Base-by-base conservation (phyloP, 2,888 invertebrate species). In the Apamea epomidion region DNA sequence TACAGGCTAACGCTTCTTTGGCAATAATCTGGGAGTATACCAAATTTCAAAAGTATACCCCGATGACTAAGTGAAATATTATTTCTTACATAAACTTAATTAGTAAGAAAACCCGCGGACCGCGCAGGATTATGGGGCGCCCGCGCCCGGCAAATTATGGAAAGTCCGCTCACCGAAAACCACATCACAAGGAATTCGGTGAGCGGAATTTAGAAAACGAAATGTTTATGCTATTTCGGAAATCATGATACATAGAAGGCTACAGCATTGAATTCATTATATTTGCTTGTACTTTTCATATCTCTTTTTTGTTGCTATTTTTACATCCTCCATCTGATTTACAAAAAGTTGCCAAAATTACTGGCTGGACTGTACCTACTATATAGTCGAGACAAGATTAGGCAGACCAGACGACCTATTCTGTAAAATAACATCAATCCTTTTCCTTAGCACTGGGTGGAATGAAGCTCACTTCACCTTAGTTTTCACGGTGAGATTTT, bases 71-170 rank as follows among this genome's bases (percentile, higher is more conserved):
- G 51, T 25, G 18, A 7, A 79, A 54, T 29, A 37, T 32, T 60
- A 10, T 2, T 60, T 79, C 18, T 45, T 48, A 58, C 10, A 67
- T 60, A 51, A 81, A 82, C 48, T 58, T 73, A 37, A 51, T 32
- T 32, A 60, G 48, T 67, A 60, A 25, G 37, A 81, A 80, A 74
- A 82, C 37, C 82, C 67, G 10, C 7, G 48, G 18, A 37, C 6
- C 8, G 2, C 48, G 5, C 29, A 29, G 10, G 10, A 58, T 48
- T n/a, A 29, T 14, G 29, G 3, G 18, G 16, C 12, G 14, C 21
- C 0, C 8, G 16, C 12, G 14, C 21, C 0, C 8, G 29, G 54
- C 37, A 65, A 72, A 0, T n/a, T n/a, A n/a, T 81, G 82, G 82
- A 81, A 80, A 80, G 25, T 58, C 48, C 65, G 18, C 5, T 67